Evolutionary conservation across 2,113 vertebrate species (phyloP), one percentile per base, ranked within the genome.

Genomic region (Alexandromys fortis): DNA sequence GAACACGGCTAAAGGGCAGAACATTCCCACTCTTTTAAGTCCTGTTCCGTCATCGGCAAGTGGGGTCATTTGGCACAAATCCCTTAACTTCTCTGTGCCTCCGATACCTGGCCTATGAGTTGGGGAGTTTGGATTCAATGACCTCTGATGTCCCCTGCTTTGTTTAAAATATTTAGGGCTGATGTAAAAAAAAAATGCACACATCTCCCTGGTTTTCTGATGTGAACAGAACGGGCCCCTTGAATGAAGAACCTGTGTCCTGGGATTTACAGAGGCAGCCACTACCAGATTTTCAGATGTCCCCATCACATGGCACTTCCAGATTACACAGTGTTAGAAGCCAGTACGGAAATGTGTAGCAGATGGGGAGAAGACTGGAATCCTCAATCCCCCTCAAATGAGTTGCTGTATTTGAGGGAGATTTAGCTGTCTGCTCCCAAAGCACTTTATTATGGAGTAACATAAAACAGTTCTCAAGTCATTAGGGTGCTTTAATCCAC

Each of bases 301-400:
- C 21, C 35, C 75, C 73, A 78, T 58, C n/a, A 52, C 2, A 19
- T 17, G 49, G 61, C 0, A 49, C 9, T 72, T 88, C 58, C 26
- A 35, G 4, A 55, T 45, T 38, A 42, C 4, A 9, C 63, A 79
- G 70, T 89, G 94, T 94, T 87, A 96, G 90, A 89, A 94, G 33
- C 63, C 89, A 72, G 90, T 77, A 65, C 95, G 68, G 63, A 92
- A 89, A 93, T 67, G 76, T 78, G 82, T 86, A 89, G 85, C 86
- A 91, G 47, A 89, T 91, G 90, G 90, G 77, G n/a, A 76, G 92
- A 78, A 92, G 82, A 33, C n/a, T 35, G 91, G 73, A 94, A 91
- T n/a, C 92, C 67, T 91, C 45, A 24, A 86, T 77, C 24, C 49
- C 63, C 92, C 89, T 91, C 76, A 88, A 83, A 75, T 68, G 92